Evolutionary conservation across 2,797 vertebrate genomes (phyloP), one percentile per base, ranked within the genome.

Genomic region (Esox lucius): DNA sequence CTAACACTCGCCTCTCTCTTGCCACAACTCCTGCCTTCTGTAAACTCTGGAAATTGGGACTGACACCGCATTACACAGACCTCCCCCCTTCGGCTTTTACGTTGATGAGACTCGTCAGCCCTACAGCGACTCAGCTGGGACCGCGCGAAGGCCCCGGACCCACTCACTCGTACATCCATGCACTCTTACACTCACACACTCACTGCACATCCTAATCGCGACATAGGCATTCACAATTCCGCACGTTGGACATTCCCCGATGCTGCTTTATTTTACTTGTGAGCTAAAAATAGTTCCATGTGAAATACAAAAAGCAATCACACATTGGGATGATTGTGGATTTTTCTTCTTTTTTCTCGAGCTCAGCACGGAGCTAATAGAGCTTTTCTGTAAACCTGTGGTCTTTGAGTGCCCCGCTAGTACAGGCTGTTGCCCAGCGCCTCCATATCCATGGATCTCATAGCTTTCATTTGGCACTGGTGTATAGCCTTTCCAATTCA

Each of bases 21-120:
- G 39, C 74, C 65, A 70, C 73, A 49, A 59, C 35, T 33, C 78
- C 26, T 78, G 79, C 91, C 90, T 91, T 91, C 92, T 91, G 31
- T n/a, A 92, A 94, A 94, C 91, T 82, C 86, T 90, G 85, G 91
- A 93, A 94, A 94, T 94, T 91, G 91, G 91, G 84, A 83, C 88
- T 94, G 93, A 93, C 93, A 93, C 87, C 90, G 89, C 91, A 92
- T 91, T 94, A 93, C 91, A 93, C 92, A 92, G 91, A 0, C 1
- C 42, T 8, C 42, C 9, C 12, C 42, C 28, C 69, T 53, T 31
- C 39, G 17, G 8, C 84, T 84, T 85, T 71, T 39, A 80, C 84
- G 80, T 85, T 87, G 83, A 91, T 90, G 87, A 86, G 91, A 91
- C 84, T 86, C 83, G 73, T 84, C 85, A 80, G 46, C 6, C 46